Evolutionary conservation across 2,888 invertebrate genomes (phyloP), one percentile per base, ranked within the genome.

Genomic region (Myopa testacea): DNA sequence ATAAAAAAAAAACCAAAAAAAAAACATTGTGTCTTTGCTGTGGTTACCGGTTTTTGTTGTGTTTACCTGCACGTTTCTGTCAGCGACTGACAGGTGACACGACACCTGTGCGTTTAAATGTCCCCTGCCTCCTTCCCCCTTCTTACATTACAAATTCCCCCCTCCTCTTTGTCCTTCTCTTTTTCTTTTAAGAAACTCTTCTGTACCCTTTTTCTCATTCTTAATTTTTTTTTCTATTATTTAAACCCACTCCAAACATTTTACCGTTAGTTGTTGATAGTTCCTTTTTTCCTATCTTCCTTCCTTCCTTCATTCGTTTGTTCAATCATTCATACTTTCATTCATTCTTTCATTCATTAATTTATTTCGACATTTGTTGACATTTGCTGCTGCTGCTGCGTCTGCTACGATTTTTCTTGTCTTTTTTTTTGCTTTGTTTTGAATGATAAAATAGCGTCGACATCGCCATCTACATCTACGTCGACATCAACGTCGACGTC

Each of bases 61-160:
- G 73, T 73, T 73, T 62, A 60, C 58, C 68, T 45, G 45, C 65
- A 69, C 37, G 26, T 26, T 10, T 45, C 45, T 45, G 45, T 8
- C 38, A 12, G 62, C 45, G n/a, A 16, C n/a, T 70, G 76, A 76
- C 70, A 76, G 70, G 70, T 76, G 76, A 19, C 62, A 62, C 60
- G 62, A 70, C 76, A 70, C 63, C 70, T 69, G 70, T 69, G 60
- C 19, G 72, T n/a, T 55, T 12, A 1, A 14, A 16, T n/a, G 14
- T 5, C 45, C 10, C 10, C 45, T 45, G 0, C 45, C 7, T 10
- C 45, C 10, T 45, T 3, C 45, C 7, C 3, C 10, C 6, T 55
- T 55, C 14, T 16, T 55, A 8, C 10, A n/a, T 55, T 6, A 4
- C 6, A 55, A 16, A 3, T 8, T 45, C 45, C 1, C 6, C 45